These are phyloP conservation scores for Odontothrips loti DNA, from an alignment of 2,888 invertebrate species.

Conservation along the genomic window DNA sequence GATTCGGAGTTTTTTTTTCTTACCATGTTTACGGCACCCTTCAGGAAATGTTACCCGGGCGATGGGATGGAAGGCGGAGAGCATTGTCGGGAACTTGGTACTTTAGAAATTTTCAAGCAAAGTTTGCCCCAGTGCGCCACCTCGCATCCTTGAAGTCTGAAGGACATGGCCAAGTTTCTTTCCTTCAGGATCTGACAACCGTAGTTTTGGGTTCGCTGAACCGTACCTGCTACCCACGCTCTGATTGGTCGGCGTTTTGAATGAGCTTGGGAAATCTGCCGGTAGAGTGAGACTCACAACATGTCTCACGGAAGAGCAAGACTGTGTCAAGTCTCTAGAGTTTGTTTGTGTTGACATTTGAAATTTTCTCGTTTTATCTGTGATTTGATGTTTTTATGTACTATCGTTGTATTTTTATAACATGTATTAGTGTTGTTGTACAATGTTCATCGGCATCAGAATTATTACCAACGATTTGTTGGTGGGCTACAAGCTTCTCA, in stretches of 20 bases:
- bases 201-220: background rate
- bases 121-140: no score
- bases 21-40: no score
- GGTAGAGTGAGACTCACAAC: constrained; percentile 24
- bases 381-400: background rate
- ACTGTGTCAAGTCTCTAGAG: background rate
- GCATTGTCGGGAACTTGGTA: no score
- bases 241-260: background rate
- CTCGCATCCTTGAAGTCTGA: no score
- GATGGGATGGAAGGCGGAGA: no score
- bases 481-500: background rate
- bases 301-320: constrained; percentile 9
- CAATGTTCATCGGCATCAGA: background rate
- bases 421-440: background rate
- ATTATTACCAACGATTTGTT: background rate
- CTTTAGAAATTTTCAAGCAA: no score
- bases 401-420: background rate
- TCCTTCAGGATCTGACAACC: background rate
- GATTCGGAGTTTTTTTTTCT: no score
- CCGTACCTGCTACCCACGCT: background rate
- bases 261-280: constrained; percentile 24
- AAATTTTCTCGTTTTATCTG: background rate
- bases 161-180: no score
- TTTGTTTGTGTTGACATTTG: constrained; percentile 11
- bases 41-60: no score